A percentile compares a stretch with the other conserved stretches of the same genome.
Evolutionary conservation across 2,888 invertebrate species (phyloP).

Genomic region (Drosophila planitibia): DNA sequence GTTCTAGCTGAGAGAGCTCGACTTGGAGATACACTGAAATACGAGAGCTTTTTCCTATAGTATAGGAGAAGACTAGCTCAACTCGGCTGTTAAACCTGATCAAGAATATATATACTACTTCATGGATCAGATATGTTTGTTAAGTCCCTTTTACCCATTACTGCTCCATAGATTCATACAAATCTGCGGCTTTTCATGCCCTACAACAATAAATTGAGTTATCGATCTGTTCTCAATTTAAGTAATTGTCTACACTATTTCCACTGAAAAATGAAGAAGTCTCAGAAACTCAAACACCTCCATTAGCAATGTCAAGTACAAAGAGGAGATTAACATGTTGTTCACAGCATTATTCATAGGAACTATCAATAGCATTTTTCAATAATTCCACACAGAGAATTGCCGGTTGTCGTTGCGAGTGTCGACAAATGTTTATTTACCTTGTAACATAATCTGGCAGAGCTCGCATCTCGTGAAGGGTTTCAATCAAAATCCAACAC

Average conservation of each 20-base stretch:
- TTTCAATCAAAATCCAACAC: conserved; percentile 49
- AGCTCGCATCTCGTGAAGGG: conserved; percentile 41
- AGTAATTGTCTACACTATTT: background rate
- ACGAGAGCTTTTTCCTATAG: background rate
- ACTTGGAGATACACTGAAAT: background rate
- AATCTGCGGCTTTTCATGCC: background rate
- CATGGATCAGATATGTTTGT: background rate
- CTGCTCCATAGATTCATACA: no score
- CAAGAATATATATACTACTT: background rate
- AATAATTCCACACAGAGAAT: background rate
- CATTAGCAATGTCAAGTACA: conserved; percentile 9
- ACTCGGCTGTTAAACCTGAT: background rate
- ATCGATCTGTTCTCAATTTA: background rate
- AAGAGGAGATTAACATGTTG: conserved; percentile 25
- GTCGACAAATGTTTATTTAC: conserved; percentile 28
- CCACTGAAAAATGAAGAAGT: background rate
- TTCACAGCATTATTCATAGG: conserved; percentile 17
- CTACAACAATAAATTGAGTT: background rate
- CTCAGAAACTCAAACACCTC: background rate
- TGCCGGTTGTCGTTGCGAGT: background rate
- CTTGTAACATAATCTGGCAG: conserved; percentile 55
- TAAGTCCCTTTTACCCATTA: background rate
- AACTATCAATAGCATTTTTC: conserved; percentile 31
- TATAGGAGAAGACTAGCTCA: background rate
- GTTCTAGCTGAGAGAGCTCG: background rate